phyloP scores from a whole-genome alignment of 2,797 vertebrate genomes.

The Apodemus agrarius region DNA sequence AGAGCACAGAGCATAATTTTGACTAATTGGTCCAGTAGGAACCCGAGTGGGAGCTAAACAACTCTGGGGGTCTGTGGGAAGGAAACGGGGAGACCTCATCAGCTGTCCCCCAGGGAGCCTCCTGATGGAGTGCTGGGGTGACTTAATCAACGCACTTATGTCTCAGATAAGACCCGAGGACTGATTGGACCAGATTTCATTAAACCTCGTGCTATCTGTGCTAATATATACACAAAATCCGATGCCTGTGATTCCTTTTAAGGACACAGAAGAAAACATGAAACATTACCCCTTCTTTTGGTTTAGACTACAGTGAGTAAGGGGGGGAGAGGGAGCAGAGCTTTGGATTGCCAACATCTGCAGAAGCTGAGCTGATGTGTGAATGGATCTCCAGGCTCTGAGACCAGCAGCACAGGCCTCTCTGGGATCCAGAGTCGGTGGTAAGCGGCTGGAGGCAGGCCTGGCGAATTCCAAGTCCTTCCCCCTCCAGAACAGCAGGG shows the following conservation, averaged over 20 bases:
- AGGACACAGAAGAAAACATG: not conserved
- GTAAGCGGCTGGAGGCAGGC: not conserved
- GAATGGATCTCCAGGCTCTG: not conserved
- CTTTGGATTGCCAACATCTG: not conserved
- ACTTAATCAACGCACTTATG: conserved; percentile 35
- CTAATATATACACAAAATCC: conserved; percentile 14
- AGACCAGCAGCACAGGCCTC: conserved; percentile 20
- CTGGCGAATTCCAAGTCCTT: conserved; percentile 52
- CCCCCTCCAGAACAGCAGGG: not conserved
- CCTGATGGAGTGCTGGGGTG: conserved; percentile 51
- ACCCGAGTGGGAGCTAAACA: conserved; percentile 48
- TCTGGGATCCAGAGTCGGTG: not conserved
- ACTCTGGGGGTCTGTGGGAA: conserved; percentile 64
- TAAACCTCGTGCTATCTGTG: not conserved
- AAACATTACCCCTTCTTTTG: not conserved
- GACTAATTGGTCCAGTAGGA: conserved; percentile 66
- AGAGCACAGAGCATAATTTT: conserved; percentile 61
- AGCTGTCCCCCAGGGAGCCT: not conserved
- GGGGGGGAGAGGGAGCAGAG: not conserved
- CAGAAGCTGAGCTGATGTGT: not conserved
- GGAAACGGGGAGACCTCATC: conserved; percentile 31
- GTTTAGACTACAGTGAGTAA: not conserved
- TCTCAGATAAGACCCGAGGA: conserved; percentile 50
- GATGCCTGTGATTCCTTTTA: conserved; percentile 42
- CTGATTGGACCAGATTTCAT: conserved; percentile 39